Evolutionary conservation across 2,113 vertebrate genomes (phyloP).

Genomic region (Neoarius graeffei): DNA sequence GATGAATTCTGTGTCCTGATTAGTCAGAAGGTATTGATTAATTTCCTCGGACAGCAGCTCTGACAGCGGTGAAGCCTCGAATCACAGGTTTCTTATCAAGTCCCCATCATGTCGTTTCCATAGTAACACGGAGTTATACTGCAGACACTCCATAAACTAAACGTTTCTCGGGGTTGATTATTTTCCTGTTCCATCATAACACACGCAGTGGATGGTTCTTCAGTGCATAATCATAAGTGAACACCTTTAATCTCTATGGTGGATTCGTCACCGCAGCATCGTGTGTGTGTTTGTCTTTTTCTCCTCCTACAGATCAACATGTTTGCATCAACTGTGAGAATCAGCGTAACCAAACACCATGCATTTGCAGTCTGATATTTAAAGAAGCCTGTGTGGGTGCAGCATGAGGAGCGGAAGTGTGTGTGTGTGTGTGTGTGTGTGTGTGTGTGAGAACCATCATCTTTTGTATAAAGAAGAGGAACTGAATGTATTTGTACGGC

Average conservation of each 20-base stretch:
- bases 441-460: slow-evolving; percentile 1
- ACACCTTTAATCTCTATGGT: not conserved
- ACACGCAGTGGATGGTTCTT: no score
- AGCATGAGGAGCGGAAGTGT: slow-evolving; percentile 9
- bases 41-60: not conserved
- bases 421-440: slow-evolving; percentile 5
- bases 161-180: not conserved
- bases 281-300: not conserved
- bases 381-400: slow-evolving; percentile 11
- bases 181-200: no score
- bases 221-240: no score
- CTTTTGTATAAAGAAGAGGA: slow-evolving; percentile 3
- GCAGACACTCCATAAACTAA: not conserved
- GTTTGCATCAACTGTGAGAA: slow-evolving; percentile 25
- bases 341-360: slow-evolving; percentile 23
- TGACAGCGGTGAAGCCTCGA: not conserved
- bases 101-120: not conserved
- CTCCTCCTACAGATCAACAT: slow-evolving; percentile 13
- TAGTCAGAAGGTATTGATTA: not conserved
- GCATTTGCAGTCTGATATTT: not conserved
- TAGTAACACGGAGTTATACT: not conserved
- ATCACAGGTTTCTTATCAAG: not conserved
- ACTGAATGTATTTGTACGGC: slow-evolving; percentile 1
- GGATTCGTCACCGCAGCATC: not conserved
- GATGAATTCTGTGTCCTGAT: not conserved